Base-by-base conservation (phyloP, 2,113 vertebrate species). In the Trachemys scripta region DNA sequence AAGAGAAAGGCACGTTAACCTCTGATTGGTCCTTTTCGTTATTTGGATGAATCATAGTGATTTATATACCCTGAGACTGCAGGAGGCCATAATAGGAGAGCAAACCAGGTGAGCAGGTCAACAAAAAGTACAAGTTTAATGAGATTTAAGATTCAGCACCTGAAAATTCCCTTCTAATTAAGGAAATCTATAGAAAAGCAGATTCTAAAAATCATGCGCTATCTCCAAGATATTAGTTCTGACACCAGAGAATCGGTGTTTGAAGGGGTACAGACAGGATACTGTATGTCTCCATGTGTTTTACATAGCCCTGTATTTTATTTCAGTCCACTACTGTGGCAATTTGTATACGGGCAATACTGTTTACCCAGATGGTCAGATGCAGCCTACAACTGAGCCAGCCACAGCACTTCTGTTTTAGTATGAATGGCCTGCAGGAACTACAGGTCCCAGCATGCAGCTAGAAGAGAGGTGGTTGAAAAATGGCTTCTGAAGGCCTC, bases 1-100 rank as follows among this genome's bases (percentile, higher is more conserved):
- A 90, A 95, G 87, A 97, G 42, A 65, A 97, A 97, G 97, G 96
- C 96, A 98, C 96, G 31, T 95, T 94, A 94, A 97, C 92, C 95
- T 97, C 97, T 95, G 88, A 81, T 96, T 98, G 94, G 97, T 96
- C 97, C 49, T 0, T 95, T 96, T 93, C 1, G 0, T 79, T 82
- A 96, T 97, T 97, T 98, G 96, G 92, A 96, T 96, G 88, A 95
- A 27, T 89, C 35, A 82, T 91, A 90, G 84, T 92, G 90, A 94
- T 86, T 93, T 90, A 89, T 79, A 82, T 90, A 96, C 96, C 96
- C 97, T 98, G 97, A 98, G 97, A 96, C 65, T 94, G 87, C 81
- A 92, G 84, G 95, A 96, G 83, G 75, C 82, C 90, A 90, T 95
- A 65, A 84, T 90, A 93, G 35, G 4, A 92, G 80, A 82, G 75